These are phyloP conservation scores for Crotalus horridus DNA, from an alignment of 2,113 vertebrate species.

Conservation along the genomic window DNA sequence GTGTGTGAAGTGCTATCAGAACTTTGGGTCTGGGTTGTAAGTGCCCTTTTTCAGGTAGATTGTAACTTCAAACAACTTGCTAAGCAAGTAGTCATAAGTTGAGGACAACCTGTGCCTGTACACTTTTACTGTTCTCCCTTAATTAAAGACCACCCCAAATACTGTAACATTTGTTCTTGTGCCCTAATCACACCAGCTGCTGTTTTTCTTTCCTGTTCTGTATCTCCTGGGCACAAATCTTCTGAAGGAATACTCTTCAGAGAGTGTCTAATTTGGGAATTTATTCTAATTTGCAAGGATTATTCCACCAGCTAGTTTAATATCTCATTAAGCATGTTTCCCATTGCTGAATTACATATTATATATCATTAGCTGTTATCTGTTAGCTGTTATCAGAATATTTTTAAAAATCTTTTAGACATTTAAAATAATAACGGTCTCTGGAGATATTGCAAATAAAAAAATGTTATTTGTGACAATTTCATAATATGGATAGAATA, in stretches of 20 bases:
- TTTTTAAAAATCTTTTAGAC: not conserved
- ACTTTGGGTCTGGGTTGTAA: no score
- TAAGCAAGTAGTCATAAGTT: no score
- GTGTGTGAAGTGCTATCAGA: no score
- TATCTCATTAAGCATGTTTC: not conserved
- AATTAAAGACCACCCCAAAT: not conserved
- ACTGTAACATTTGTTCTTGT: not conserved
- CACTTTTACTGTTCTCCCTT: not conserved
- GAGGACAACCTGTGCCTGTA: not conserved
- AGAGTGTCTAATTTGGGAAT: not conserved
- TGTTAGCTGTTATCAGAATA: not conserved
- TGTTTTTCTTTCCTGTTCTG: not conserved
- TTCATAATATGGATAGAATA: not conserved
- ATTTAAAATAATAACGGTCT: not conserved
- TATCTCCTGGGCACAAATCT: not conserved
- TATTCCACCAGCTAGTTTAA: not conserved
- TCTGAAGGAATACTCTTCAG: not conserved
- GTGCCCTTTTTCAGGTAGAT: no score
- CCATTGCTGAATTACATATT: not conserved
- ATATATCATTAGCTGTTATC: not conserved
- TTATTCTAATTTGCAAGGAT: not conserved
- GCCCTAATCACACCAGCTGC: not conserved
- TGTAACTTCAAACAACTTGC: no score
- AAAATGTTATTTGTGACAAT: not conserved
- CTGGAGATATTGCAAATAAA: not conserved